Base-by-base conservation (phyloP, 1,140 invertebrate species). In the Tigriopus japonicus region DNA sequence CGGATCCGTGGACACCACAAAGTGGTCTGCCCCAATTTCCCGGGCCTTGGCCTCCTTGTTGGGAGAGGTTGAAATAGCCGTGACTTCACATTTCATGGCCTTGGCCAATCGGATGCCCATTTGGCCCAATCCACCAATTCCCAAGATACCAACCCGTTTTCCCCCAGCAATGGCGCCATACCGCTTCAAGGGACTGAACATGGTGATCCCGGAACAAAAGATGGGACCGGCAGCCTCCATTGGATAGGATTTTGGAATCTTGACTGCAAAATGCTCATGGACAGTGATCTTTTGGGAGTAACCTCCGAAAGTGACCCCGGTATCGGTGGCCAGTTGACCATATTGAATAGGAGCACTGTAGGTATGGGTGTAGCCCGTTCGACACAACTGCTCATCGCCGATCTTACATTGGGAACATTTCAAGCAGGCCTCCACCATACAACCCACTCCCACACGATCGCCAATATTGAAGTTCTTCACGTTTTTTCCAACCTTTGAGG, bases 151-250 rank as follows among this genome's bases (percentile, higher is more conserved):
- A 51, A 58, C 56, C 12, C 42, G 51, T 17, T 40, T 3, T 1
- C 56, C 56, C 6, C 56, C 56, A 5, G 13, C 12, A 7, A 5
- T 41, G 15, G 56, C 56, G 3, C 40, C 40, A 17, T 17, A 42
- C 12, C 42, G 23, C 17, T 15, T 41, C 35, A 58, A 23, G 17
- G 56, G 56, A 7, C 24, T 35, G 17, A 40, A 58, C 56, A 58
- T 58, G 40, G 56, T 58, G 40, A 58, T 58, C n/a, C 56, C 56
- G 15, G 56, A 13, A 17, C 56, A 58, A 23, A 58, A 58, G n/a
- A 58, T 42, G 23, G 56, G 56, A 19, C 56, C 56, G n/a, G 56
- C 56, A 14, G 13, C 21, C n/a, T 58, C 56, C 40, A 58, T 13
- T 13, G 56, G 56, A 42, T 58, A 58, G 40, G 12, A n/a, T 3